Evolutionary conservation across 2,888 invertebrate genomes (phyloP), one percentile per base, ranked within the genome.

Genomic region (Petrolisthes manimaculis): DNA sequence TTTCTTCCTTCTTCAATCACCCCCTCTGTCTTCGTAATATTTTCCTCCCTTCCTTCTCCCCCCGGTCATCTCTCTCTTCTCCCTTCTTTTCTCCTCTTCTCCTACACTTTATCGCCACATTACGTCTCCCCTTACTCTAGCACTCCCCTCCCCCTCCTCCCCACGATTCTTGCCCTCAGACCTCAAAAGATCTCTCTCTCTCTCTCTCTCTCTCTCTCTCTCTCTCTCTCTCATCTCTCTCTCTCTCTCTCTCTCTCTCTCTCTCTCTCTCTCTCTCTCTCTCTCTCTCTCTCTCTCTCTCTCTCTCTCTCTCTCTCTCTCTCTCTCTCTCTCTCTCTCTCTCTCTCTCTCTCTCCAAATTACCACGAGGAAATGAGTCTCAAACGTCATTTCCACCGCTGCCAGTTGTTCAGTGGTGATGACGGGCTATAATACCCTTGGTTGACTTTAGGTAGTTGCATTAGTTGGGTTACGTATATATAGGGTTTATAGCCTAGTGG

Each of bases 211-310:
- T 61, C 8, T 56, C 56, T 81, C 81, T 24, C 24, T 81, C 81
- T 56, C 81, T n/a, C 55, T 81, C 81, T 56, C 24, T 79, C 51
- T 51, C 53, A 51, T 9, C n/a, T 9, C 80, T 80, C 56, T 80
- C 80, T 55, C 56, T 80, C 80, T 55, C 21, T 55, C 2, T 56
- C 24, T 55, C 61, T 56, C 8, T 55, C 80, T 80, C 56, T 21
- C 56, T 55, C 56, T 80, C 80, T 80, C 56, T 55, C 80, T 80
- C 80, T 80, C 80, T 55, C 80, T 80, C 80, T 56, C 56, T 21
- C 21, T 56, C 54, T n/a, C 12, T 80, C 56, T 56, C 80, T 55
- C 80, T n/a, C 21, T 21, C 56, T 56, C 56, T n/a, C 56, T 21
- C 55, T 56, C 56, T 9, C 53, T 21, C 54, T 53, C 12, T 53